phyloP scores from a whole-genome alignment of 2,888 invertebrate genomes.

The Ophion ellenae region DNA sequence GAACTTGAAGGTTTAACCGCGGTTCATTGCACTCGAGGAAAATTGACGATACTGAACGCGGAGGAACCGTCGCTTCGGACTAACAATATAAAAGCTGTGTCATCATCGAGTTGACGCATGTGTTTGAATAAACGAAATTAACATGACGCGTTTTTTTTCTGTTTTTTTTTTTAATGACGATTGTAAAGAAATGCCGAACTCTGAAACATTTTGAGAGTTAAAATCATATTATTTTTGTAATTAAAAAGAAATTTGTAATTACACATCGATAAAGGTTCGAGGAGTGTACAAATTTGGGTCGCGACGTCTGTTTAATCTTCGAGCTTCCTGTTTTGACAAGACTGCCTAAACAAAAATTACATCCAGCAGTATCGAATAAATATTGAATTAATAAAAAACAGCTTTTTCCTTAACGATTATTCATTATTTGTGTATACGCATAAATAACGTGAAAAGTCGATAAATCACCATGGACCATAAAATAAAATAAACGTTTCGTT shows the following conservation, averaged over 20 bases:
- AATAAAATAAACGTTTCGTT: too few species aligned
- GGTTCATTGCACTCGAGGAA: slow-evolving; percentile 49
- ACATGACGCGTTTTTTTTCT: neutral
- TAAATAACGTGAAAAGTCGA: neutral
- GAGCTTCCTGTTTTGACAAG: neutral
- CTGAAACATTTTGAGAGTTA: neutral
- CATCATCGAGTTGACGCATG: slow-evolving; percentile 41
- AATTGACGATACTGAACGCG: neutral
- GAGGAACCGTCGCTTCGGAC: neutral
- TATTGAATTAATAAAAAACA: neutral
- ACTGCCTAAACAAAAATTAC: neutral
- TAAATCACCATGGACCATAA: neutral
- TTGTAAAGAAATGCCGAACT: neutral
- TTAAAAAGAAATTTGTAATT: neutral
- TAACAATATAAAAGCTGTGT: slow-evolving; percentile 24
- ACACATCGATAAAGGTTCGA: neutral
- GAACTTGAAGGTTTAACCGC: slow-evolving; percentile 7
- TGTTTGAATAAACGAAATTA: slow-evolving; percentile 48
- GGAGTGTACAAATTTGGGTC: neutral
- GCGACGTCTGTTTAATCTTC: neutral
- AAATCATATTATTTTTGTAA: neutral
- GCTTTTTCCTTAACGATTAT: neutral
- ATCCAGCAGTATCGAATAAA: neutral
- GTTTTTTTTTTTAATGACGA: neutral
- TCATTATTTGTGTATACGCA: neutral